Base-by-base conservation (phyloP, 1,140 invertebrate genomes). In the Papilio xuthus region DNA sequence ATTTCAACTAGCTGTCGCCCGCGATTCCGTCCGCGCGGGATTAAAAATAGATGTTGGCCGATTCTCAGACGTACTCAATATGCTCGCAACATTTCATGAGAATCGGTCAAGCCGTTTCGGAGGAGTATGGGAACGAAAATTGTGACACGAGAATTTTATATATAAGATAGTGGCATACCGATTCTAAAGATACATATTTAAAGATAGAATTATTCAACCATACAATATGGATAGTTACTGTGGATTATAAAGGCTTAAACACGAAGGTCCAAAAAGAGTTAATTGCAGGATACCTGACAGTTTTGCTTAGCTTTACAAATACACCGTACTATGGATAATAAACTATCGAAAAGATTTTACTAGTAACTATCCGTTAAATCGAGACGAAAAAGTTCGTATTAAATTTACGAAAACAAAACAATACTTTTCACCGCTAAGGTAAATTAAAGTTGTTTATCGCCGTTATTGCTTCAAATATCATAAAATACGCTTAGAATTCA, bases 381-480 rank as follows among this genome's bases (percentile, higher is more conserved):
- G 26, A 28, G 12, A 28, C 23, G 26, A 28, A 28, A 67, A 67
- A 32, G 13, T 67, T 67, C 26, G 60, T 28, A 12, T 28, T 10
- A 6, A 67, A 15, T 32, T 26, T 60, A 26, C 56, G 56, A 60
- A 60, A 26, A 60, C 56, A 20, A 26, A 56, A 60, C 56, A 23
- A 60, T 13, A 60, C 23, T 60, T 60, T 26, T 26, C 26, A 60
- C 56, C 10, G 20, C 56, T 26, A 23, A 60, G 56, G 56, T 60
- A 23, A 60, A 42, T 44, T 41, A 44, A 71, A 71, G n/a, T 26
- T 71, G 18, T 71, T 71, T 71, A 9, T 9, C 37, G 3, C 7
- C 41, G 9, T 42, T 71, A 71, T 71, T 71, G 70, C 37, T 20
- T 42, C 10, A n/a, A 20, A 71, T 71, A 44, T 20, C 41, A 44